Evolutionary conservation across 2,888 invertebrate genomes (phyloP), one percentile per base, ranked within the genome.

Genomic region (Agrotis exclamationis): DNA sequence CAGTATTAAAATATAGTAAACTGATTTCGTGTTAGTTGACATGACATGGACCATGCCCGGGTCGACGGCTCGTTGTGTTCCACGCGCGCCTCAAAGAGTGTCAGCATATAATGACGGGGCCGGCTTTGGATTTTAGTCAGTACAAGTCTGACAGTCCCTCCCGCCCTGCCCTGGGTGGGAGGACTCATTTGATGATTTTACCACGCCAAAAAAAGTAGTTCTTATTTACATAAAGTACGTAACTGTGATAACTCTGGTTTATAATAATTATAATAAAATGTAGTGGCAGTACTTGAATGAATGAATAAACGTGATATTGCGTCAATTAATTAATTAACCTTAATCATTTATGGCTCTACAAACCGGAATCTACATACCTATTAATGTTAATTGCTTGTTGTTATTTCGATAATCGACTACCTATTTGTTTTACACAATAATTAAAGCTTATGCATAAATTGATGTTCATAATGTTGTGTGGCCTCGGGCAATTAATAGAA

Each of bases 351-450:
- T 22, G 16, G 44, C 22, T 54, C 33, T 20, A 51, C 33, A 51
- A 76, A 51, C 16, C 56, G 48, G 1, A 68, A 56, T 50, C 7
- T 13, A 57, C 5, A 24, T 20, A n/a, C n/a, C n/a, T n/a, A 54
- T 50, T 50, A 33, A 50, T 57, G 16, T 45, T 4, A 47, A 53
- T 51, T 44, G 11, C 20, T 51, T 44, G 11, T 18, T 58, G 47
- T 44, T 22, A 73, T 22, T 58, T 58, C 24, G 44, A 33, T 13
- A 71, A 48, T 70, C 53, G 28, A 58, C 24, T 24, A 24, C 24
- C 13, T 53, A 22, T 71, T 70, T 18, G 20, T 18, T 77, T 78
- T 14, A 58, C n/a, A 39, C 70, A 28, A 57, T 70, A 70, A 70
- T 58, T 33, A 70, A 58, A 53, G 51, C 28, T 47, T 6, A 16